Evolutionary conservation across 2,888 invertebrate species (phyloP), one percentile per base, ranked within the genome.

Genomic region (Ecliptopera silaceata): DNA sequence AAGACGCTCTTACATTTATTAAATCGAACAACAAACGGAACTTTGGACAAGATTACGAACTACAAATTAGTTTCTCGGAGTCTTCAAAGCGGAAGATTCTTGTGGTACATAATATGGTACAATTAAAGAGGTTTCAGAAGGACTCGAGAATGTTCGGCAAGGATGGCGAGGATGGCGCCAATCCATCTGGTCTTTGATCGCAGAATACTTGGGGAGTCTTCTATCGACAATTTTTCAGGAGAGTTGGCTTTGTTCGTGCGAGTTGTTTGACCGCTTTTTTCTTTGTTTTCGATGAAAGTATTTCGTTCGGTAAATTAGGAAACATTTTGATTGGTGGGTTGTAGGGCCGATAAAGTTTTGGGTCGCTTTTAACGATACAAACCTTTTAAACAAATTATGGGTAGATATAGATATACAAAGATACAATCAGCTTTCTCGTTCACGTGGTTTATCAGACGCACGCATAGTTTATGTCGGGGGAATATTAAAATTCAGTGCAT

Each of bases 11-110:
- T 75, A 77, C 80, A 81, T 84, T 82, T 77, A 82, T 86, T 84
- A 82, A 82, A 82, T 75, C 79, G 72, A 71, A 75, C 76, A 76
- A 73, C 74, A 73, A 79, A 76, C 72, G 73, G 77, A 70, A 74
- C 56, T 79, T 74, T 75, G 73, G 70, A 71, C 71, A 67, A 69
- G 77, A 83, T 69, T 64, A 71, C 71, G 73, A 79, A 83, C 82
- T 82, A 85, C 74, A 81, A 81, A 86, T 88, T 84, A 86, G 86
- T 88, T 88, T 84, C 77, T 38, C 17, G 70, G 77, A 76, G 75
- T 77, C 79, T 79, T 82, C 83, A 84, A 87, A 86, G 85, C 79
- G 75, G 66, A 79, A 15, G 82, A 89, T 89, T 86, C 88, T 77
- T 68, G 77, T 75, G 82, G 81, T 84, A 59, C 83, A 82, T 79